phyloP scores from a whole-genome alignment of 1,140 invertebrate species.

The Cotesia chilonis region DNA sequence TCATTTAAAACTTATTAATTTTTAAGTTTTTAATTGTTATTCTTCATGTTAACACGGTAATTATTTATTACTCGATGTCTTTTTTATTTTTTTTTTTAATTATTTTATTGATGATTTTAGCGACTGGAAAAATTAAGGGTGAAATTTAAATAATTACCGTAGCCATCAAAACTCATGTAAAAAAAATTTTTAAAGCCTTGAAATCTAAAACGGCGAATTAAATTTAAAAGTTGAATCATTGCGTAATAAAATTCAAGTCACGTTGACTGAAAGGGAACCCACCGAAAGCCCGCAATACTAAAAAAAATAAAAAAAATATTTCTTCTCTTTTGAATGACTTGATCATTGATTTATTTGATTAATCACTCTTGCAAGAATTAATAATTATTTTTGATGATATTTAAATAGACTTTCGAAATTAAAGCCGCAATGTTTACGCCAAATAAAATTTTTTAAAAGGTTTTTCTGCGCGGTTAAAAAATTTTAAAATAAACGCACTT shows the following conservation, averaged over 20 bases:
- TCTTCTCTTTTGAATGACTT: neutral
- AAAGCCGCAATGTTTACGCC: slow-evolving; percentile 23
- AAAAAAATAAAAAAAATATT: slow-evolving; percentile 12
- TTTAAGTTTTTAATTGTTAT: neutral
- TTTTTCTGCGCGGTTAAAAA: neutral
- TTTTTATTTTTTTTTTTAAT: no score
- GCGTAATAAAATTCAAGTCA: slow-evolving; percentile 7
- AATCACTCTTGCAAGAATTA: neutral
- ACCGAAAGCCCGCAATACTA: slow-evolving; percentile 23
- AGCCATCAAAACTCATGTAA: no score
- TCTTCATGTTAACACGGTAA: no score
- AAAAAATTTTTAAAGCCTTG: no score
- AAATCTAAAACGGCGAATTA: neutral
- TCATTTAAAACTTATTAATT: neutral
- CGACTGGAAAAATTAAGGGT: no score
- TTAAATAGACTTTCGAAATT: slow-evolving; percentile 28
- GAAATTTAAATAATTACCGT: no score
- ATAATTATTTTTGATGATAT: neutral
- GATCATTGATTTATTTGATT: neutral
- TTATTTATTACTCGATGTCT: no score
- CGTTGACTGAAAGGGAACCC: slow-evolving; percentile 15
- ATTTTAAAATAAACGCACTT: neutral
- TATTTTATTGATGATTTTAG: no score
- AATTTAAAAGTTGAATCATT: neutral
- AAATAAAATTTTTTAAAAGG: slow-evolving; percentile 25